phyloP scores from a whole-genome alignment of 2,113 vertebrate species.

The Rhinolophus sinicus region DNA sequence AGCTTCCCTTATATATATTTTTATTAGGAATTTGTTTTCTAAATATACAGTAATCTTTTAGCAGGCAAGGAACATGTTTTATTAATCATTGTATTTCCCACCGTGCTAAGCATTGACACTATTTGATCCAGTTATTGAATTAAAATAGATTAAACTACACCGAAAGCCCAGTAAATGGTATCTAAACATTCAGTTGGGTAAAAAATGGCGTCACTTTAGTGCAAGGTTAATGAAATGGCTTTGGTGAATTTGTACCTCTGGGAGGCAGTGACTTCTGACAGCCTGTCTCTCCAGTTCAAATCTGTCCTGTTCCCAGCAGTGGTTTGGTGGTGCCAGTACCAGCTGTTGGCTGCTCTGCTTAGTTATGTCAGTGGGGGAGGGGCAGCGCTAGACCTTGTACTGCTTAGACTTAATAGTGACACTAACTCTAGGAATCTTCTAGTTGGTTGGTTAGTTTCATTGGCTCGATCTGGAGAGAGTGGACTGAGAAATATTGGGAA shows the following conservation, averaged over 20 bases:
- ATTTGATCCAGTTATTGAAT: neutral
- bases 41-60: neutral
- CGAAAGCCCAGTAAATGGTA: neutral
- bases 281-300: neutral
- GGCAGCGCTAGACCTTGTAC: neutral
- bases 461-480: neutral
- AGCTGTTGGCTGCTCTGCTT: neutral
- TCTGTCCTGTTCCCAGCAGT: neutral
- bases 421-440: neutral
- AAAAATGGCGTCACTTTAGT: neutral
- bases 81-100: neutral
- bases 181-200: neutral
- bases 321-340: neutral
- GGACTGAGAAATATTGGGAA: neutral
- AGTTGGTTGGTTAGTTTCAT: neutral
- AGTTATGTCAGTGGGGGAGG: accelerated
- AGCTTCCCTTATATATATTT: neutral
- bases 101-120: neutral
- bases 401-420: neutral
- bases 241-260: neutral
- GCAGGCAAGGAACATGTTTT: constrained; percentile 16
- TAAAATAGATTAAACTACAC: neutral
- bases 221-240: neutral
- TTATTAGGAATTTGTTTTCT: neutral
- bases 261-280: neutral